Percentiles rank a stretch among this genome's conserved stretches.
Conservation (phyloP, 2,888 invertebrate genomes). For the Leptinotarsa juncta region DNA sequence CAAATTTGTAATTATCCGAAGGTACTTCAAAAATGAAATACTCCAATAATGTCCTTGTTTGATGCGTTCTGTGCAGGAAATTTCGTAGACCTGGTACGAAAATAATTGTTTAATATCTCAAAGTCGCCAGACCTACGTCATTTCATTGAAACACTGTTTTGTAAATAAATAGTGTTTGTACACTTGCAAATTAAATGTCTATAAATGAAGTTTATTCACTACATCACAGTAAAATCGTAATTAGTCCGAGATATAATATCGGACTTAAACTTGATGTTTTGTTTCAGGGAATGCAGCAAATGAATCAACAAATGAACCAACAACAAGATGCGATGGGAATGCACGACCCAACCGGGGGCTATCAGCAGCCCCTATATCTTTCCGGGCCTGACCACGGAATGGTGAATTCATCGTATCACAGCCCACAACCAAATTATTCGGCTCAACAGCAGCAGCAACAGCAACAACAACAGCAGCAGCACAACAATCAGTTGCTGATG, state of each 20-base stretch:
- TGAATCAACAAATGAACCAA: conserved; percentile 65
- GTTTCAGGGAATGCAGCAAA: conserved; percentile 58
- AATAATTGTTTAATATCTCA: too few species aligned
- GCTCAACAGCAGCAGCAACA: conserved; percentile 49
- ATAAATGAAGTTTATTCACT: too few species aligned
- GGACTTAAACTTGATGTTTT: conserved; percentile 53
- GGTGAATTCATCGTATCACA: conserved; percentile 64
- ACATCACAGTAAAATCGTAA: neutral
- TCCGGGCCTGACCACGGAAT: conserved; percentile 64
- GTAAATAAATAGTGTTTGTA: too few species aligned
- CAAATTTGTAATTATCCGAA: too few species aligned
- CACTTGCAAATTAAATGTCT: too few species aligned
- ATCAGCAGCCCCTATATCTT: conserved; percentile 80
- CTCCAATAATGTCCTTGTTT: conserved; percentile 10
- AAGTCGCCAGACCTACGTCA: too few species aligned
- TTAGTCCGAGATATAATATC: neutral
- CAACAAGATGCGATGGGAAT: conserved; percentile 63
- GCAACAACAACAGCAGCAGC: conserved; percentile 57
- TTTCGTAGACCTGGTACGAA: neutral
- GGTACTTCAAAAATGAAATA: neutral
- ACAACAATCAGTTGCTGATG: conserved; percentile 61
- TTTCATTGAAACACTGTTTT: too few species aligned
- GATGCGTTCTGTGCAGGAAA: conserved; percentile 7
- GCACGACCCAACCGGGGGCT: conserved; percentile 67
- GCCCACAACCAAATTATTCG: conserved; percentile 60